Evolutionary conservation across 2,113 vertebrate species (phyloP).

Genomic region (Lamprologus tigripictilis): DNA sequence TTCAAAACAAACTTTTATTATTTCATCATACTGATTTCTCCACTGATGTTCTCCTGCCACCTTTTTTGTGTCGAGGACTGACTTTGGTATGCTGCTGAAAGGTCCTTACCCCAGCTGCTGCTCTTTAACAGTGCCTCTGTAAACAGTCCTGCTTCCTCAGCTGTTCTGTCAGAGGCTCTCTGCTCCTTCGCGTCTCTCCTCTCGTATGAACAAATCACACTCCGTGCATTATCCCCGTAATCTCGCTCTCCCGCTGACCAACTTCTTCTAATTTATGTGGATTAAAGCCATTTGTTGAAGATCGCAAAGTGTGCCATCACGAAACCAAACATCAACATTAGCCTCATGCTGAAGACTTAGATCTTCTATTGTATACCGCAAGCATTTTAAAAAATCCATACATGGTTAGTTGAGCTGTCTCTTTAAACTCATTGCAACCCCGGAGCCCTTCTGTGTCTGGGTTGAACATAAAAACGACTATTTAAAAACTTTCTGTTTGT

Average conservation of each 20-base stretch:
- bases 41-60: background rate
- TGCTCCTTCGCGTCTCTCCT: background rate
- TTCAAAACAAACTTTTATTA: background rate
- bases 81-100: background rate
- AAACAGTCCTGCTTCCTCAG: conserved; percentile 32
- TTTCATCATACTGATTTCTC: background rate
- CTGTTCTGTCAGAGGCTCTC: background rate
- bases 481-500: conserved; percentile 23
- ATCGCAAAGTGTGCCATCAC: background rate
- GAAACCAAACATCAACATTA: conserved; percentile 23
- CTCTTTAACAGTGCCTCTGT: conserved; percentile 10
- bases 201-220: background rate
- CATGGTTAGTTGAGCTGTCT: background rate
- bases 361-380: background rate
- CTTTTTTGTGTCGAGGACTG: background rate
- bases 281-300: conserved; percentile 48
- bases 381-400: conserved; percentile 3
- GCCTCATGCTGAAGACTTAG: background rate
- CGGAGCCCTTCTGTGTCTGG: background rate
- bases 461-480: background rate
- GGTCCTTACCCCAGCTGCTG: conserved; percentile 20
- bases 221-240: conserved; percentile 25
- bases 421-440: background rate
- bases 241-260: conserved; percentile 40
- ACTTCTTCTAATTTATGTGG: conserved; percentile 41